A percentile compares a stretch with the other conserved stretches of the same genome.
Conservation (phyloP, 2,888 invertebrate genomes). For the Andrena haemorrhoa region DNA sequence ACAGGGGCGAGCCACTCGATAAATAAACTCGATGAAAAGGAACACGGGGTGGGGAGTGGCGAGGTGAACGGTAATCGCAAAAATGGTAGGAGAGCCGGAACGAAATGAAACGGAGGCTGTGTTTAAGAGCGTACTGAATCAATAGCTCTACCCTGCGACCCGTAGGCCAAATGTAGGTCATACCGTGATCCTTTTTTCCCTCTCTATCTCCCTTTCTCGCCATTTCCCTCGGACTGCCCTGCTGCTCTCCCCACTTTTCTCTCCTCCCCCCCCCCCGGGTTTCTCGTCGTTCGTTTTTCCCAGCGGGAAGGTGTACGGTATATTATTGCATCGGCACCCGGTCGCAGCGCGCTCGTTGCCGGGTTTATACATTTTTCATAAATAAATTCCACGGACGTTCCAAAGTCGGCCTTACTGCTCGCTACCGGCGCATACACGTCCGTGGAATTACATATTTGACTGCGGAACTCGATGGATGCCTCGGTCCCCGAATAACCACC, state of each 20-base stretch:
- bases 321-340: slow-evolving; percentile 58
- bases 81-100: slow-evolving; percentile 72
- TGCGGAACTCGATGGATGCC: slow-evolving; percentile 3
- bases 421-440: slow-evolving; percentile 15
- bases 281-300: slow-evolving; percentile 38
- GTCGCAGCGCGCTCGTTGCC: slow-evolving; percentile 38
- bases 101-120: slow-evolving; percentile 82
- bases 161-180: slow-evolving; percentile 79
- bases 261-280: slow-evolving; percentile 10
- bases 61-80: slow-evolving; percentile 43
- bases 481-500: background rate
- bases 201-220: slow-evolving; percentile 47
- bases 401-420: slow-evolving; percentile 38
- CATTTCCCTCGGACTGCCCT: slow-evolving; percentile 33
- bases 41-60: slow-evolving; percentile 2
- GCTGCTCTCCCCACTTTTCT: slow-evolving; percentile 14
- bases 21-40: slow-evolving; percentile 28
- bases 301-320: slow-evolving; percentile 23
- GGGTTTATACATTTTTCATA: slow-evolving; percentile 77
- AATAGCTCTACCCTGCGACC: slow-evolving; percentile 79
- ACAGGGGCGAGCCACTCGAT: slow-evolving; percentile 9
- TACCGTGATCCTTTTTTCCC: slow-evolving; percentile 70
- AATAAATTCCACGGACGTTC: slow-evolving; percentile 73
- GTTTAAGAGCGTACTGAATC: slow-evolving; percentile 82
- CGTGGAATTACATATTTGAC: slow-evolving; percentile 56